These are phyloP conservation scores for Coenonympha arcania DNA, from an alignment of 2,888 invertebrate genomes.

Conservation along the genomic window DNA sequence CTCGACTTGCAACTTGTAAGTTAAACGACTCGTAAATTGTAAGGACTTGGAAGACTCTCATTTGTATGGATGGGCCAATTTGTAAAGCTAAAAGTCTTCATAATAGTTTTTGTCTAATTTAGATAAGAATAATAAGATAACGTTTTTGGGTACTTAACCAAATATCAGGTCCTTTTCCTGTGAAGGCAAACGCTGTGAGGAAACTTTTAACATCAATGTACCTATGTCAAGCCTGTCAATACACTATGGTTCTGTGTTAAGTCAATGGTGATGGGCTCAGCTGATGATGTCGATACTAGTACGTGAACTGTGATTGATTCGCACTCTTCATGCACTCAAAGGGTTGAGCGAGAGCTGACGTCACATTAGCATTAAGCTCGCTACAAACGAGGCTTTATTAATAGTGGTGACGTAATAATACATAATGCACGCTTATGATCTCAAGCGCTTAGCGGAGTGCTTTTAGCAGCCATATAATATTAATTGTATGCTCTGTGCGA, in stretches of 20 bases:
- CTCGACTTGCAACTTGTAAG: background rate
- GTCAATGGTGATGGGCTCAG: too few relatives aligned
- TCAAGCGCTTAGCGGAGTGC: slow-evolving; percentile 7
- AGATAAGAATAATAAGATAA: too few relatives aligned
- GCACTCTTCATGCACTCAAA: background rate
- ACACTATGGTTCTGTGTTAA: too few relatives aligned
- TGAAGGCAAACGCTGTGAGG: too few relatives aligned
- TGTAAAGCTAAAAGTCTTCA: too few relatives aligned
- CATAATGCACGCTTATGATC: slow-evolving; percentile 6
- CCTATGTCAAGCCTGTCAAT: too few relatives aligned
- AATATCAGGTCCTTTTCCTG: too few relatives aligned
- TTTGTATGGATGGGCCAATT: too few relatives aligned
- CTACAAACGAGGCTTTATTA: background rate
- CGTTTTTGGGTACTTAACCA: too few relatives aligned
- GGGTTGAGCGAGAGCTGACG: background rate
- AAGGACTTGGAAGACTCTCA: background rate
- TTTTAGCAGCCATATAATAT: slow-evolving; percentile 10
- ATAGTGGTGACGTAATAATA: background rate
- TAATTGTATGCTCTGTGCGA: background rate
- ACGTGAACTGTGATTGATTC: background rate
- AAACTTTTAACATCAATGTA: too few relatives aligned
- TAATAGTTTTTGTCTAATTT: too few relatives aligned
- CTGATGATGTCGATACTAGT: too few relatives aligned
- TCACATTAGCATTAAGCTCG: background rate
- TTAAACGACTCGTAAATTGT: background rate